A percentile compares a stretch with the other conserved stretches of the same genome.
These are phyloP conservation scores for Zaprionus capensis DNA, from an alignment of 1,140 invertebrate species.

Conservation along the genomic window DNA sequence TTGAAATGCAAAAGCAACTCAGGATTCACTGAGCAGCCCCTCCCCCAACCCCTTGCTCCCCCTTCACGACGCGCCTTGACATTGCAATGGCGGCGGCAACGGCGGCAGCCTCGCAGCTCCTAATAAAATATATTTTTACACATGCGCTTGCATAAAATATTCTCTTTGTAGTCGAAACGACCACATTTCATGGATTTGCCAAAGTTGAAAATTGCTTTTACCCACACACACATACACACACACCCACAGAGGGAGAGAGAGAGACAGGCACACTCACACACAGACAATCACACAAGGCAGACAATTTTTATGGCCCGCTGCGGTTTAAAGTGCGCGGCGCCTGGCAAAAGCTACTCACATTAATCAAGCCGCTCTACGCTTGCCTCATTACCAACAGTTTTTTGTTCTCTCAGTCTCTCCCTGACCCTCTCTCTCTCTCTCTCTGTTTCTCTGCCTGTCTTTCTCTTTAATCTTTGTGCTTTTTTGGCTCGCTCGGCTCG, in stretches of 20 bases:
- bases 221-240: slow-evolving; percentile 1
- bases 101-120: slow-evolving; percentile 25
- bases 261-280: background rate
- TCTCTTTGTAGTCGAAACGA: slow-evolving; percentile 57
- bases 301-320: slow-evolving; percentile 53
- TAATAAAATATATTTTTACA: slow-evolving; percentile 67
- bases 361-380: slow-evolving; percentile 47
- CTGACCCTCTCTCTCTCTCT: background rate
- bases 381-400: slow-evolving; percentile 48
- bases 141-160: slow-evolving; percentile 56
- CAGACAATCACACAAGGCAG: slow-evolving; percentile 17
- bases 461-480: slow-evolving; percentile 45
- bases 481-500: slow-evolving; percentile 34
- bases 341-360: slow-evolving; percentile 31
- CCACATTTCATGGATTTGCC: slow-evolving; percentile 63
- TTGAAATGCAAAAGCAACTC: slow-evolving; percentile 49
- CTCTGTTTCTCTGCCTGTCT: background rate
- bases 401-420: background rate
- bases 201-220: slow-evolving; percentile 57
- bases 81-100: slow-evolving; percentile 9
- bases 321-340: slow-evolving; percentile 30
- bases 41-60: background rate
- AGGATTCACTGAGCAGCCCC: background rate
- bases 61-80: background rate
- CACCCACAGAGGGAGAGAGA: background rate